These are phyloP conservation scores for Neoitamus cyanurus DNA, from an alignment of 2,888 invertebrate species.

Conservation along the genomic window DNA sequence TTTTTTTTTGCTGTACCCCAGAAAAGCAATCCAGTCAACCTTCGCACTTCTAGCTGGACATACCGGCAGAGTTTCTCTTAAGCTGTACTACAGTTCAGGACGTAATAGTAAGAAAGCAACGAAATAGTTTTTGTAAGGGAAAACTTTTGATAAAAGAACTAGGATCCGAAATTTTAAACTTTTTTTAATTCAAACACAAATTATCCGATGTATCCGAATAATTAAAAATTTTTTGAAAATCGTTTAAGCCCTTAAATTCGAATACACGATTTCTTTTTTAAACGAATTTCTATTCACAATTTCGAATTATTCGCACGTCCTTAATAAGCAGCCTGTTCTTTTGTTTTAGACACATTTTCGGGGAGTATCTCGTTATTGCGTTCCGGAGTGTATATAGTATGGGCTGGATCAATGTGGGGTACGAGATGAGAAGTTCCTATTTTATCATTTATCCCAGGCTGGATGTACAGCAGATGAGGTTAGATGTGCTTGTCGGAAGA, in stretches of 20 bases:
- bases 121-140: no score
- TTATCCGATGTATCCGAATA: no score
- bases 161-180: no score
- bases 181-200: no score
- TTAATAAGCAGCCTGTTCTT: no score
- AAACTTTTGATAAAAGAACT: not conserved
- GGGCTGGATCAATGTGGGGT: not conserved
- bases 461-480: constrained; percentile 10
- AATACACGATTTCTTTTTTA: no score
- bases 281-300: no score
- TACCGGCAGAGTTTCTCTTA: not conserved
- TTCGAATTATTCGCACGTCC: no score
- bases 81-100: not conserved
- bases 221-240: no score
- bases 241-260: no score
- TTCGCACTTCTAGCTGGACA: not conserved
- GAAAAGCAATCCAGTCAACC: not conserved
- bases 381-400: not conserved
- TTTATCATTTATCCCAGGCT: not conserved
- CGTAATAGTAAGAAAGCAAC: not conserved
- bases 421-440: not conserved
- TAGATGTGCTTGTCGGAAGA: not conserved
- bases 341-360: no score
- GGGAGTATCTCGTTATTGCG: not conserved
- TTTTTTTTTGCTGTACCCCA: not conserved